Evolutionary conservation across 2,113 vertebrate species (phyloP).

Genomic region (Petrocephalus microphthalmus): DNA sequence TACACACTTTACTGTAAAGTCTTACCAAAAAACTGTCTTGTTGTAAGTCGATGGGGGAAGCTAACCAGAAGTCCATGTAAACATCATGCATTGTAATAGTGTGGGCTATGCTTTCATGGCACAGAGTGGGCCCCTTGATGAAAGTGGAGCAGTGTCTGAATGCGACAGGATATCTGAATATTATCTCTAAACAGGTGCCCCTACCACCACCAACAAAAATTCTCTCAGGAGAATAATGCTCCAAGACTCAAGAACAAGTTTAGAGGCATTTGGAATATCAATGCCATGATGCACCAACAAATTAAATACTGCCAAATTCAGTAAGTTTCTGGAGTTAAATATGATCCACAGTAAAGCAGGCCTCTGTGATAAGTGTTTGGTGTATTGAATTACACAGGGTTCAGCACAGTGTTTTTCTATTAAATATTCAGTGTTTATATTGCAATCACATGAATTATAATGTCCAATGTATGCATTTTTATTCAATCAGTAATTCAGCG

Average conservation of each 20-base stretch:
- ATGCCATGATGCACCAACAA: too few relatives aligned
- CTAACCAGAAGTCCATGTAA: background rate
- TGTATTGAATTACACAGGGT: background rate
- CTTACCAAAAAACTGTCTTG: background rate
- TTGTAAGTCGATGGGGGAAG: background rate
- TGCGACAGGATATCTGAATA: background rate
- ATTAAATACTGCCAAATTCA: background rate
- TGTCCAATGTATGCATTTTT: background rate
- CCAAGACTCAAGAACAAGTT: background rate
- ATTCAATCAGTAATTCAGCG: background rate
- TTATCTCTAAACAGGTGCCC: background rate
- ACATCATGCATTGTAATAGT: background rate
- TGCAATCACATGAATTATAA: background rate
- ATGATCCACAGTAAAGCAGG: background rate
- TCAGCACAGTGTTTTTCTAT: too few relatives aligned
- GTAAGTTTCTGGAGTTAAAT: background rate
- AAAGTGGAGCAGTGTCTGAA: background rate
- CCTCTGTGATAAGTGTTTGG: background rate
- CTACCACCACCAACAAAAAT: background rate
- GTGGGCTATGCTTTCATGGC: background rate
- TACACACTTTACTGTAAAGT: too few relatives aligned
- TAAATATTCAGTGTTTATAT: background rate
- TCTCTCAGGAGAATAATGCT: background rate
- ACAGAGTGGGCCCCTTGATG: background rate
- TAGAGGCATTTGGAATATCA: background rate